Evolutionary conservation across 2,113 vertebrate species (phyloP).

Genomic region (Lepus americanus): DNA sequence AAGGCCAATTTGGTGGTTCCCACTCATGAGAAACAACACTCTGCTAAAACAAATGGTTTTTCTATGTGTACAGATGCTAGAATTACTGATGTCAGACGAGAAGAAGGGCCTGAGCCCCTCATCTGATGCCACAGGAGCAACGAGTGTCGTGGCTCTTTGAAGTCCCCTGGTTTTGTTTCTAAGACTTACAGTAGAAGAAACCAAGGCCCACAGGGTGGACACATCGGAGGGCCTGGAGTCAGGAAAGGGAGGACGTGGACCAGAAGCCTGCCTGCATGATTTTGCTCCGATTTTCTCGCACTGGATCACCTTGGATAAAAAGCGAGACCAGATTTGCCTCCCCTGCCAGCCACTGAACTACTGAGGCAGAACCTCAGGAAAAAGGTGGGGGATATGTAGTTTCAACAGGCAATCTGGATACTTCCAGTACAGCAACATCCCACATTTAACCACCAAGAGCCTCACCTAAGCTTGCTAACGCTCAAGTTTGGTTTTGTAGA

Average conservation of each 20-base stretch:
- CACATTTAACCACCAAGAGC: not conserved
- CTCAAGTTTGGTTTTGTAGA: not conserved
- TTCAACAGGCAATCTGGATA: not conserved
- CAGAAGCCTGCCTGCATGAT: not conserved
- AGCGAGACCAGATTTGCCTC: not conserved
- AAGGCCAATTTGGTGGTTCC: slow-evolving; percentile 46
- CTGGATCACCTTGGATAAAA: no score
- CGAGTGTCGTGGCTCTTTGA: not conserved
- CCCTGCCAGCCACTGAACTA: rapidly evolving
- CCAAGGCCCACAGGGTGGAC: not conserved
- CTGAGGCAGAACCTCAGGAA: rapidly evolving
- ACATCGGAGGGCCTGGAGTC: not conserved
- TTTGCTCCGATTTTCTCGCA: no score
- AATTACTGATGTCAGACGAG: not conserved
- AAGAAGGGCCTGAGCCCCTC: not conserved
- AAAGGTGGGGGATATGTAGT: not conserved
- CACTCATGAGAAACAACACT: not conserved
- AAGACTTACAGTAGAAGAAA: not conserved
- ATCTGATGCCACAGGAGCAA: not conserved
- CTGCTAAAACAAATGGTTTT: not conserved
- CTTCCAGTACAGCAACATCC: not conserved
- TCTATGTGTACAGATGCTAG: not conserved
- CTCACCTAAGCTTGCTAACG: not conserved
- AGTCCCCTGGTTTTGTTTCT: not conserved
- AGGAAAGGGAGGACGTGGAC: no score